Percentiles rank a stretch among this genome's conserved stretches.
Conservation (phyloP, 2,113 vertebrate genomes). For the Martes martes region DNA sequence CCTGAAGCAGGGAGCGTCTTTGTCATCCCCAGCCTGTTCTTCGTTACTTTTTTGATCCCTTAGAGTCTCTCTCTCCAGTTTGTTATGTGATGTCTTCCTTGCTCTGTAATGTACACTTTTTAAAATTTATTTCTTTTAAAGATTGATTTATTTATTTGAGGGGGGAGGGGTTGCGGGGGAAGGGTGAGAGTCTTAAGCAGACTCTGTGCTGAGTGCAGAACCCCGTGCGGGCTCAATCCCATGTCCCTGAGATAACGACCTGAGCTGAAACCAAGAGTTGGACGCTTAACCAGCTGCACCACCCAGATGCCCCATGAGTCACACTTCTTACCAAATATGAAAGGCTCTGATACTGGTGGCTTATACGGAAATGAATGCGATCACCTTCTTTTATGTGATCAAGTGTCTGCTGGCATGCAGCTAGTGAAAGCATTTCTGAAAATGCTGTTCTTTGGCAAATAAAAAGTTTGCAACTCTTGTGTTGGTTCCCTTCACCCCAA, state of each 20-base stretch:
- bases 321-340: neutral
- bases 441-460: neutral
- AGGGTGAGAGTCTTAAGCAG: neutral
- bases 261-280: neutral
- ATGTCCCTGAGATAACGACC: neutral
- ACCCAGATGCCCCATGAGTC: neutral
- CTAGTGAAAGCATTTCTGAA: neutral
- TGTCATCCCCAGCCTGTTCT: neutral
- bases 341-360: neutral
- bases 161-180: neutral
- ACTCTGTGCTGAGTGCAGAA: neutral
- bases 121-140: neutral
- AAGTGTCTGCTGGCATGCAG: neutral
- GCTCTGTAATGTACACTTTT: neutral
- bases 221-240: accelerated
- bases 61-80: neutral
- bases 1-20: neutral
- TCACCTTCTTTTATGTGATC: neutral
- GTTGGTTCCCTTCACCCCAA: neutral
- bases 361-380: neutral
- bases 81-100: neutral
- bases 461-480: neutral
- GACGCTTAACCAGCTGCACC: neutral
- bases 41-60: neutral
- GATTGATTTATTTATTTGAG: neutral